Evolutionary conservation across 2,888 invertebrate species (phyloP), one percentile per base, ranked within the genome.

Genomic region (Carpatolechia fugitivella): DNA sequence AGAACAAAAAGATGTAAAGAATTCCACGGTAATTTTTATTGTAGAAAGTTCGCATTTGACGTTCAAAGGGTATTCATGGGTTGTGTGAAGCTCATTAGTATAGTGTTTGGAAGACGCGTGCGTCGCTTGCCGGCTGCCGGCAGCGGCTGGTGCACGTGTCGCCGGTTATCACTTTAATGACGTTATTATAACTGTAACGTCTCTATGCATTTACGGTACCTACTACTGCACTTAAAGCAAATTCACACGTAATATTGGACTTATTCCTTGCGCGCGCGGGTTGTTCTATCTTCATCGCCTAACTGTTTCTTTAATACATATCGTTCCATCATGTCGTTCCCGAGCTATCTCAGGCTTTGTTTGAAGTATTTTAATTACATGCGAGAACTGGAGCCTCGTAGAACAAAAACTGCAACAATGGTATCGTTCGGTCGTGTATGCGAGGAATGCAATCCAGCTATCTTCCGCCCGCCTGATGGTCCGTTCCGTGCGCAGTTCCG

Each of bases 101-200:
- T n/a, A 6, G 60, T 53, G 55, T 59, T 60, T 56, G 41, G 41
- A 56, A 52, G 41, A 35, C 46, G 33, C 16, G 33, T 31, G 33
- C 40, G 40, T 30, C 29, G 47, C 8, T 13, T 41, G 31, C 20
- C 48, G 31, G 36, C 31, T 51, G 41, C 24, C 38, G 47, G 10
- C 47, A 30, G n/a, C 8, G 20, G 6, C 41, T n/a, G n/a, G n/a
- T n/a, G n/a, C n/a, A n/a, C n/a, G n/a, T n/a, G 41, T 8, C 29
- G 65, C 70, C 62, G 70, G 69, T 66, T 70, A 68, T 70, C 70
- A 62, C 59, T 69, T 71, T 77, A 75, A 77, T 75, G 74, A 65
- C 69, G 66, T 67, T 73, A 75, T 74, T 73, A 66, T 77, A 79
- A 80, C 79, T 71, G 80, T 79, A 70, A 53, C 55, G 49, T 20